Base-by-base conservation (phyloP, 2,888 invertebrate genomes). In the Trichogramma evanescens region DNA sequence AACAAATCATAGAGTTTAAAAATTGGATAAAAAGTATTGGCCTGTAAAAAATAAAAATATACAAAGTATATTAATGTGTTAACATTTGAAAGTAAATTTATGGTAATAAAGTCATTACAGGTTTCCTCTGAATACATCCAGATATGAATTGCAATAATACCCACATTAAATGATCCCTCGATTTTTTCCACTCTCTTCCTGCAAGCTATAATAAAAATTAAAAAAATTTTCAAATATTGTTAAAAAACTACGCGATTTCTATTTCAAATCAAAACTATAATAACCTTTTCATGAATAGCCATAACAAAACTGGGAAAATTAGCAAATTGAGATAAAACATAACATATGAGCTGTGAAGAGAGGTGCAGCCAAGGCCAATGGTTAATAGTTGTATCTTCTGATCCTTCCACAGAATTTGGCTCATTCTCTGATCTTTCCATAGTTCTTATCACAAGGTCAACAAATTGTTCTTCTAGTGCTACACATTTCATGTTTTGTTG, bases 91-190 rank as follows among this genome's bases (percentile, higher is more conserved):
- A 58, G 61, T 69, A 78, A 13, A 57, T 55, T 26, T 41, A 13
- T 39, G 43, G 41, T 50, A 41, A 61, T 51, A 53, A 46, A 1
- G 49, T 49, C 52, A 81, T 78, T 76, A 90, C 86, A 0, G 95
- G 93, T 79, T 95, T 95, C 68, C 95, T 88, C 76, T 95, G 94
- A 71, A 95, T 95, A 73, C 94, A 94, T 54, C 96, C 96, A 0
- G 97, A 97, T 69, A 98, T 94, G 72, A 95, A 97, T 79, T 99
- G 98, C 49, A 99, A 80, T 10, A 99, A 80, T 13, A 95, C 91
- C 97, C 98, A 98, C 97, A 99, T 98, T 9, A 99, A 81, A 72
- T 98, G 95, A 78, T 97, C 97, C 50, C 98, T 82, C 0, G 97
- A 96, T 77, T 93, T 91, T 62, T 89, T 84, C 74, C 95, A 81